phyloP scores from a whole-genome alignment of 1,140 invertebrate species.

The Acyrthosiphon pisum region DNA sequence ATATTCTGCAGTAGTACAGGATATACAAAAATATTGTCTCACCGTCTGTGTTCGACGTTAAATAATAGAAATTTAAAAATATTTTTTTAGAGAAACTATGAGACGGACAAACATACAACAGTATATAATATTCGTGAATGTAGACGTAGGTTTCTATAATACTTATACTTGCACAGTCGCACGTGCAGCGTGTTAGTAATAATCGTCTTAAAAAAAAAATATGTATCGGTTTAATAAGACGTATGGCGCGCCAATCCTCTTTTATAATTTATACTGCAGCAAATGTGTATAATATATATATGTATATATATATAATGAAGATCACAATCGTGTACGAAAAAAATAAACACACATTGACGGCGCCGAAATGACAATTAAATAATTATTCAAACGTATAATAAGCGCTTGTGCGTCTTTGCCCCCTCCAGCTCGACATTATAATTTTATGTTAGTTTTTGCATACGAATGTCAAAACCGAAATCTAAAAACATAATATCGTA shows the following conservation, averaged over 20 bases:
- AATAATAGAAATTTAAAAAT: background rate
- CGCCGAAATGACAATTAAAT: background rate
- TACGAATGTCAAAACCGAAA: background rate
- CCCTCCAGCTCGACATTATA: background rate
- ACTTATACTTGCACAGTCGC: background rate
- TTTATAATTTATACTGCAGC: background rate
- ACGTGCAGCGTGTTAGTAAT: background rate
- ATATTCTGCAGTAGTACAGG: background rate
- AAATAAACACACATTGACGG: background rate
- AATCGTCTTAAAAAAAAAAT: background rate
- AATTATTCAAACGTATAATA: background rate
- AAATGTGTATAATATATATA: background rate
- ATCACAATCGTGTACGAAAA: background rate
- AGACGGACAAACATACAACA: background rate
- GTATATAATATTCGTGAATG: background rate
- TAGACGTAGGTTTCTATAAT: background rate
- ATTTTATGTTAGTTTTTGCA: background rate
- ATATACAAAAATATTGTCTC: background rate
- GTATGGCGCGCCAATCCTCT: background rate
- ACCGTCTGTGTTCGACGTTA: background rate
- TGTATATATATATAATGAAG: background rate
- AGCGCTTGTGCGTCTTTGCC: background rate
- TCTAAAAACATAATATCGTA: background rate
- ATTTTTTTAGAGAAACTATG: background rate
- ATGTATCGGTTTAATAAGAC: background rate